Evolutionary conservation across 2,113 vertebrate genomes (phyloP).

Genomic region (Xenopus borealis): DNA sequence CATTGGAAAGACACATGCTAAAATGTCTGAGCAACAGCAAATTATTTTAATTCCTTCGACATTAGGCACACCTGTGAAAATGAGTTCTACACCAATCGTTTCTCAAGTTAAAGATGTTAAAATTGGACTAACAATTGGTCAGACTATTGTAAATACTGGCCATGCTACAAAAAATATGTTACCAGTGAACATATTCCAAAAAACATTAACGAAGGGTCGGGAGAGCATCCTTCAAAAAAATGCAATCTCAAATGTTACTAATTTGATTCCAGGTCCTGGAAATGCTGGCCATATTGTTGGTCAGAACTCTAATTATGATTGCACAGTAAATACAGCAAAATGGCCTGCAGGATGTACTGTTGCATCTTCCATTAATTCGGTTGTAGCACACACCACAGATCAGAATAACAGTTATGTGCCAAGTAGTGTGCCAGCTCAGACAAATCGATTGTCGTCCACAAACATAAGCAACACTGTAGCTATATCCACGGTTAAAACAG

Average conservation of each 20-base stretch:
- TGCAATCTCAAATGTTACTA: conserved; percentile 51
- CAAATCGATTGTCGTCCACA: conserved; percentile 65
- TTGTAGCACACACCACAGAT: conserved; percentile 47
- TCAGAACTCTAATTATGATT: conserved; percentile 45
- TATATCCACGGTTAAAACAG: conserved; percentile 78
- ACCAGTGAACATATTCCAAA: conserved; percentile 66
- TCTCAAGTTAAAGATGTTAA: conserved; percentile 78
- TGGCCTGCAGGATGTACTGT: conserved; percentile 14
- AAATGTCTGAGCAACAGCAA: conserved; percentile 65
- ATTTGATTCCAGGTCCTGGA: conserved; percentile 54
- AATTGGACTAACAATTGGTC: conserved; percentile 71
- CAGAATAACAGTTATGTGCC: conserved; percentile 58
- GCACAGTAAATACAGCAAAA: neutral
- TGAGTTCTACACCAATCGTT: conserved; percentile 65
- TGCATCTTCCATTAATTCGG: conserved; percentile 52
- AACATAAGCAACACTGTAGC: conserved; percentile 64
- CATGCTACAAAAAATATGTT: conserved; percentile 61
- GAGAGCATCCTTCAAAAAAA: conserved; percentile 14
- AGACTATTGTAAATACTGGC: conserved; percentile 66
- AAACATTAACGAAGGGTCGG: conserved; percentile 57
- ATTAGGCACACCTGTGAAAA: conserved; percentile 62
- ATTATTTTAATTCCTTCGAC: conserved; percentile 70
- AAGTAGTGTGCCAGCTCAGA: conserved; percentile 72
- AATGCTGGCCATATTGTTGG: conserved; percentile 52
- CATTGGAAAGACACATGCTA: conserved; percentile 58